A percentile compares a stretch with the other conserved stretches of the same genome.
phyloP scores from a whole-genome alignment of 1,140 invertebrate genomes.

The Caenorhabditis elegans region WBcel235 BX284605.5:18070001-18070500 shows the following conservation, averaged over 20 bases:
- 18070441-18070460: constrained; percentile 9
- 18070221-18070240: no score
- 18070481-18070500: neutral
- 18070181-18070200: neutral
- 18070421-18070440: no score
- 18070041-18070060: neutral
- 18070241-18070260: neutral
- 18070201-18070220: neutral
- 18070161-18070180: neutral
- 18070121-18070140: neutral
- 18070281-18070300: constrained; percentile 59
- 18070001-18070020: constrained; percentile 7
- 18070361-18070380: no score
- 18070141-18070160: neutral
- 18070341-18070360: no score
- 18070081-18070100: neutral
- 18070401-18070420: no score
- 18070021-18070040: neutral
- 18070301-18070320: neutral
- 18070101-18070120: no score
- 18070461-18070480: neutral
- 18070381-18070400: no score
- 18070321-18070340: no score
- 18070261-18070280: constrained; percentile 39
- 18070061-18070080: neutral